Conservation (phyloP, 1,140 invertebrate genomes). For the fruit fly (Drosophila melanogaster) region Release_6_plus_ISO1_MT NT_033777.3:17726501-17727000, state of each 20-base stretch:
- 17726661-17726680: no score
- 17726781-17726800: slow-evolving; percentile 2
- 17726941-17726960: neutral
- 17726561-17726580: no score
- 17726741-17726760: slow-evolving; percentile 4
- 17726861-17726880: slow-evolving; percentile 55
- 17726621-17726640: no score
- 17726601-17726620: no score
- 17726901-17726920: neutral
- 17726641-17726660: no score
- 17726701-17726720: neutral
- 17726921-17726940: slow-evolving; percentile 6
- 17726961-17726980: neutral
- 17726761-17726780: slow-evolving; percentile 24
- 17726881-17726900: neutral
- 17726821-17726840: slow-evolving; percentile 46
- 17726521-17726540: neutral
- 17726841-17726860: slow-evolving; percentile 51
- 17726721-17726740: neutral
- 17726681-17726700: no score
- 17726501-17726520: neutral
- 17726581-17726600: no score
- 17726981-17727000: neutral
- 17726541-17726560: slow-evolving; percentile 7
- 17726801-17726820: neutral